These are phyloP conservation scores for Phalanger gymnotis DNA, from an alignment of 2,797 vertebrate species.

Conservation along the genomic window DNA sequence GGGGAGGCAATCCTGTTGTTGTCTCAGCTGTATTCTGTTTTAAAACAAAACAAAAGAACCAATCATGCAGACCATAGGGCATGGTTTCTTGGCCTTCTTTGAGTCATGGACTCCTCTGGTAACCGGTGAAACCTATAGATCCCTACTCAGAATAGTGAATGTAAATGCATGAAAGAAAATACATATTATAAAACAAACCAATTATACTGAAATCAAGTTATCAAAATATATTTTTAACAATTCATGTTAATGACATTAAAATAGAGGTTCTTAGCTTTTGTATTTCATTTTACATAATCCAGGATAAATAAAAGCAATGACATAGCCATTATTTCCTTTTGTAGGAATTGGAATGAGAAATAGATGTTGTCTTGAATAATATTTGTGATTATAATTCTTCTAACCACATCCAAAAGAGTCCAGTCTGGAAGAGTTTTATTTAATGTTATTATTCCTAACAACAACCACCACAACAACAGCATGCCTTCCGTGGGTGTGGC, in stretches of 20 bases:
- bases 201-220: not conserved
- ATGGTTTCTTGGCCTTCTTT: not conserved
- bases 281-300: constrained; percentile 11
- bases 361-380: constrained; percentile 19
- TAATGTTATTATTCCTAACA: not conserved
- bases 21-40: not conserved
- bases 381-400: not conserved
- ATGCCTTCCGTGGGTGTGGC: not conserved
- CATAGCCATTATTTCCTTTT: not conserved
- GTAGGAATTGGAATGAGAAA: constrained; percentile 9
- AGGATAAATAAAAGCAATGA: not conserved
- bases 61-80: not conserved
- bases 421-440: constrained; percentile 37
- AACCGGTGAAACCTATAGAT: not conserved
- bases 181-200: not conserved
- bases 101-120: not conserved
- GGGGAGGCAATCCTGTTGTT: not conserved
- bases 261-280: not conserved
- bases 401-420: not conserved
- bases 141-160: not conserved
- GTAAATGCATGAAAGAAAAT: not conserved
- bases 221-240: not conserved
- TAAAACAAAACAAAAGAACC: not conserved
- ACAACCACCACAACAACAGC: not conserved
- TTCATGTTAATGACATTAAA: not conserved